Percentiles rank a stretch among this genome's conserved stretches.
Evolutionary conservation across 2,888 invertebrate species (phyloP).

Genomic region (Drosophila merina): DNA sequence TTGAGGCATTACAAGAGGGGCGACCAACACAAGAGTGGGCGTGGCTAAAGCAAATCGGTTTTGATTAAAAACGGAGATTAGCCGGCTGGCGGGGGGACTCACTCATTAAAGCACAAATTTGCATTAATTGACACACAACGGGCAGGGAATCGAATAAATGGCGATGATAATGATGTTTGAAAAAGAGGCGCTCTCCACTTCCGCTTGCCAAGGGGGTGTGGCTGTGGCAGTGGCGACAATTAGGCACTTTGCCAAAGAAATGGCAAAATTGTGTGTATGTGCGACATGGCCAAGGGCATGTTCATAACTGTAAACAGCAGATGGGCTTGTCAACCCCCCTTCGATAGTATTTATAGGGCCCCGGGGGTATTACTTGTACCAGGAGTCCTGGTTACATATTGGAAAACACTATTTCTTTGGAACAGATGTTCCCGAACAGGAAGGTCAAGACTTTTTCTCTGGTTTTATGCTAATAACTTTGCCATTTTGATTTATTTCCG

Average conservation of each 20-base stretch:
- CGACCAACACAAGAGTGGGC: too few species aligned
- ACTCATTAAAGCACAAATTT: slow-evolving; percentile 46
- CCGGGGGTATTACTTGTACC: not conserved
- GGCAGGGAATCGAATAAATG: slow-evolving; percentile 38
- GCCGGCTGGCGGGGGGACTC: not conserved
- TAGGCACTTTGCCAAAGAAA: slow-evolving; percentile 64
- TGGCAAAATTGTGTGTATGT: not conserved
- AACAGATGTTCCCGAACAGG: not conserved
- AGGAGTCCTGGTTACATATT: not conserved
- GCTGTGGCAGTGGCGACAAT: slow-evolving; percentile 48
- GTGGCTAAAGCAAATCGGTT: slow-evolving; percentile 40
- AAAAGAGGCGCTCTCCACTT: too few species aligned
- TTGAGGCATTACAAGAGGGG: not conserved
- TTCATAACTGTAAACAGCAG: slow-evolving; percentile 44
- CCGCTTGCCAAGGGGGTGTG: not conserved
- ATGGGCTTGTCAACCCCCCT: slow-evolving; percentile 3
- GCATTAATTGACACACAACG: slow-evolving; percentile 59
- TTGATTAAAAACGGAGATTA: slow-evolving; percentile 59
- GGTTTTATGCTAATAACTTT: slow-evolving; percentile 9
- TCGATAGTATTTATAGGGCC: not conserved
- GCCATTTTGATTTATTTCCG: slow-evolving; percentile 1
- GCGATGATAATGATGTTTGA: too few species aligned
- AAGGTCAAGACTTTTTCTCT: too few species aligned
- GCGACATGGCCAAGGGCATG: slow-evolving; percentile 54
- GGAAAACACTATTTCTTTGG: slow-evolving; percentile 1